Base-by-base conservation (phyloP, 2,888 invertebrate species). In the Heteropelma amictum region DNA sequence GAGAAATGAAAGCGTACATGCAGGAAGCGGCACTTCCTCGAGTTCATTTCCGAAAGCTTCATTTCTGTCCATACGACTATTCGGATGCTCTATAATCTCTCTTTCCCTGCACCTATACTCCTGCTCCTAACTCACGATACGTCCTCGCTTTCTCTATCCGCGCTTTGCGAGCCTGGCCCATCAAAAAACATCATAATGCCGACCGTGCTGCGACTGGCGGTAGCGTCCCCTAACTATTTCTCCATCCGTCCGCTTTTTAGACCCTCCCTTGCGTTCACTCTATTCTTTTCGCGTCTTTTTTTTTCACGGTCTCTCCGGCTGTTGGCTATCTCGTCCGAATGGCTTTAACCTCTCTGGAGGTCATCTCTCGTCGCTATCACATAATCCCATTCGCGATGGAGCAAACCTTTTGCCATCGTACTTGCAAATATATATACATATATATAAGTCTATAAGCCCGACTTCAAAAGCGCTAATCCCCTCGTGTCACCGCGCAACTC, bases 131-230 rank as follows among this genome's bases (percentile, higher is more conserved):
- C 38, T 53, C n/a, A n/a, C n/a, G n/a, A n/a, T n/a, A n/a, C n/a
- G n/a, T n/a, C 10, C 45, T 45, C 10, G 21, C n/a, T 21, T n/a
- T 21, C 21, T 19, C 45, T 30, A 42, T 49, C 23, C 45, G 12
- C 28, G 54, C 26, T 38, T 28, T 23, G 54, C n/a, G 65, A 58
- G 60, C 61, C 73, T 80, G 82, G 80, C 81, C 77, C 81, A 81
- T 81, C 82, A 82, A 83, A 85, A 84, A 85, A 84, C 80, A 80
- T 85, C 83, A 83, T 84, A 84, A 83, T 81, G 79, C 81, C 80
- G 69, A 67, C 72, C 63, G 54, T 72, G 72, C 73, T 61, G 63
- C 68, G 40, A 14, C 58, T 40, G 45, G 21, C 71, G 42, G 49
- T 45, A 51, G 47, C 47, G 33, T 33, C 61, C 14, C 30, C 21